Evolutionary conservation across 2,113 vertebrate species (phyloP), one percentile per base, ranked within the genome.

Genomic region (Microcebus jonahi): DNA sequence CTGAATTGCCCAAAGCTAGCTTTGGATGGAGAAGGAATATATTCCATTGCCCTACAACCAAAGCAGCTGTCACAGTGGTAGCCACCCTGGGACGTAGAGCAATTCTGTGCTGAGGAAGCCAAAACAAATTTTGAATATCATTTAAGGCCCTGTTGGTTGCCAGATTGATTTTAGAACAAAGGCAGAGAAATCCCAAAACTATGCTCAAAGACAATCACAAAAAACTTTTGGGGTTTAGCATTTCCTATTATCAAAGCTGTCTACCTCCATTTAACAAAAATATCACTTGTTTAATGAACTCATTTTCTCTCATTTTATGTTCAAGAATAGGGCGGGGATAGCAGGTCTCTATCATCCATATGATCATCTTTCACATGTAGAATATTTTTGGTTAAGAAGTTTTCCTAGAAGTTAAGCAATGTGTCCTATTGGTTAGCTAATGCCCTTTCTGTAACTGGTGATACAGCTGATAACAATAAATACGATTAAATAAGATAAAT

Each of bases 241-340:
- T 45, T 57, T 73, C 10, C 3, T 91, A 68, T 6, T 18, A 27
- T 57, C 11, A 71, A 14, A 14, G 61, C 6, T 53, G 18, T 93
- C 48, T 70, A 67, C 18, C 9, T 90, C 48, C 42, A 25, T 27
- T 86, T 83, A 81, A 86, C 65, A 67, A 84, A 90, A 82, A 80
- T 61, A 45, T 36, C 34, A 68, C 21, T 13, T 55, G 20, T 20
- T 88, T 39, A 70, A 0, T 31, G 55, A 80, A 73, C 23, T 39
- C 34, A 75, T 91, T 93, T 93, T 79, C 48, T 75, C 45, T 57
- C 68, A 34, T 92, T 80, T 92, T 57, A 85, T 92, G 50, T 12
- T 80, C 39, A 85, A n/a, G 53, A 87, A 85, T 55, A 92, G 50
- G 12, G 50, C 71, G 27, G 4, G 29, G 67, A 75, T 25, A 67